Evolutionary conservation across 2,797 vertebrate species (phyloP).

Genomic region (Synanceia verrucosa): DNA sequence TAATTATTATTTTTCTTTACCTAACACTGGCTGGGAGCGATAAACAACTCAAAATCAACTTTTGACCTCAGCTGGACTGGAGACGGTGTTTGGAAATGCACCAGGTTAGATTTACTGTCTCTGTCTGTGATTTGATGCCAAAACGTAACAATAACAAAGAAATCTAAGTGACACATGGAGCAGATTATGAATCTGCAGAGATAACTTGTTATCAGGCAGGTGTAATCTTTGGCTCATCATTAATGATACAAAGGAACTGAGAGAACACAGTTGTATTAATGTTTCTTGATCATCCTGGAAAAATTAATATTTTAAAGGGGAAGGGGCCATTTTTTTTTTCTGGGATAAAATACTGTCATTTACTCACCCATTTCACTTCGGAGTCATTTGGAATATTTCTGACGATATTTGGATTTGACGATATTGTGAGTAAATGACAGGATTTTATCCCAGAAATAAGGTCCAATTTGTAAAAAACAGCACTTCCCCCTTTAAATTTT

Average conservation of each 20-base stretch:
- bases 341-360: too few species aligned
- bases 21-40: slow-evolving; percentile 20
- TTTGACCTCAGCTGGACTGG: slow-evolving; percentile 28
- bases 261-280: background rate
- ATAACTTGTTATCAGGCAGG: background rate
- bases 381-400: too few species aligned
- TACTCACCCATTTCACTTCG: too few species aligned
- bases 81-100: background rate
- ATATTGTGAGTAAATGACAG: too few species aligned
- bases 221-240: background rate
- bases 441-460: too few species aligned
- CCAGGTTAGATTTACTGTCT: background rate
- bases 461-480: too few species aligned
- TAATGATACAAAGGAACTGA: background rate
- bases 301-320: background rate
- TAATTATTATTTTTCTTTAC: slow-evolving; percentile 45
- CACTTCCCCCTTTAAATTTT: too few species aligned
- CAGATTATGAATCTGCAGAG: background rate
- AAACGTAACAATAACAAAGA: background rate
- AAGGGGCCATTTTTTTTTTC: too few species aligned
- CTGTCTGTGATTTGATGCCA: slow-evolving; percentile 1
- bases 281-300: background rate
- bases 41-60: slow-evolving; percentile 28
- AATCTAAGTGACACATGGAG: background rate
- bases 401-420: too few species aligned